phyloP scores from a whole-genome alignment of 2,113 vertebrate genomes.

The Ctenodactylus gundi region DNA sequence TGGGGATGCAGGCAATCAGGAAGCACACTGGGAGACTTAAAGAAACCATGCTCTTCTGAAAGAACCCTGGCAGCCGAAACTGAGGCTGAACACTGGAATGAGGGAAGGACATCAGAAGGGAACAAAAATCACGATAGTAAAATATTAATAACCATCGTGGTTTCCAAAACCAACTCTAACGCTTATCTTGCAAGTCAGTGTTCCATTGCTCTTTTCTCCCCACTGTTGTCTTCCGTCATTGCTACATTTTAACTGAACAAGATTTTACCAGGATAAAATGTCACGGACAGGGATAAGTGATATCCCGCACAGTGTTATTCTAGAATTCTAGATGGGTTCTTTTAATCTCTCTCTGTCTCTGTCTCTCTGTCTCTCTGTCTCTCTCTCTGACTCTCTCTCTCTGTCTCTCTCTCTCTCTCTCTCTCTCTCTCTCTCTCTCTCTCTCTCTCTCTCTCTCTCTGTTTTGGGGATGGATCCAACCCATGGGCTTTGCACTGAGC shows the following conservation, averaged over 20 bases:
- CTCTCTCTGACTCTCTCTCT: too few species aligned
- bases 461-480: too few species aligned
- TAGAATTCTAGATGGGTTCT: too few species aligned
- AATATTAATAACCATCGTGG: background rate
- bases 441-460: too few species aligned
- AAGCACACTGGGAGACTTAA: background rate
- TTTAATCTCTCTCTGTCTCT: too few species aligned
- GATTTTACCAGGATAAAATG: background rate
- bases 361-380: too few species aligned
- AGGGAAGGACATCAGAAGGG: background rate
- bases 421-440: too few species aligned
- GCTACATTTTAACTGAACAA: background rate
- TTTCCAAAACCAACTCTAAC: background rate
- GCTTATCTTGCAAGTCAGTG: background rate
- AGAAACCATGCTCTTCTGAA: background rate
- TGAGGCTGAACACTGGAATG: background rate
- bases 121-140: background rate
- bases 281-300: background rate
- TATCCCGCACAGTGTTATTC: background rate
- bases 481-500: too few species aligned
- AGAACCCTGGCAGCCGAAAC: background rate
- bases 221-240: fast-evolving
- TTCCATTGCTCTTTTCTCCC: background rate
- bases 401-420: too few species aligned
- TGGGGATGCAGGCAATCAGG: background rate